Percentiles rank a stretch among this genome's conserved stretches.
phyloP scores from a whole-genome alignment of 2,888 invertebrate species.

The Eupithecia exiguata region DNA sequence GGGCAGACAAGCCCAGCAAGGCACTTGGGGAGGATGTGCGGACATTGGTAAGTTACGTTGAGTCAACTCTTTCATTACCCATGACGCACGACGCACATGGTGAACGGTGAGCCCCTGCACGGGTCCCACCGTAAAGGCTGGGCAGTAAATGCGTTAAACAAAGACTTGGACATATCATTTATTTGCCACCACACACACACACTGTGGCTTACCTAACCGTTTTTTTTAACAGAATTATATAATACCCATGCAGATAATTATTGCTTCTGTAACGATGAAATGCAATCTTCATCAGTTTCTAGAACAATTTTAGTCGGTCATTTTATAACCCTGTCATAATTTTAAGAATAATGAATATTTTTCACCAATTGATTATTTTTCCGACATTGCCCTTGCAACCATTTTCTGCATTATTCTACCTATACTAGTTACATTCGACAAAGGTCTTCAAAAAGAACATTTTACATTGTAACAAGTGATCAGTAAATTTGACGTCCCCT shows the following conservation, averaged over 20 bases:
- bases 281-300: background rate
- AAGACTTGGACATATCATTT: no score
- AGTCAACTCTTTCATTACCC: background rate
- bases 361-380: background rate
- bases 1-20: slow-evolving; percentile 95
- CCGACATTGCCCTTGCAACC: background rate
- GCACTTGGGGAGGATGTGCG: slow-evolving; percentile 94
- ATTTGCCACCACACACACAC: no score
- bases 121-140: no score
- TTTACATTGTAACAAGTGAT: background rate
- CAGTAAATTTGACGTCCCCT: no score
- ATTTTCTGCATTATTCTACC: background rate
- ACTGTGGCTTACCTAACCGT: no score
- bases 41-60: slow-evolving; percentile 90
- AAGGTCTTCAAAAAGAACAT: background rate
- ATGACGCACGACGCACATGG: no score
- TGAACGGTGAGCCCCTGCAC: no score
- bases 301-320: background rate
- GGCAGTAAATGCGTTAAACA: background rate
- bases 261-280: background rate
- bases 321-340: background rate
- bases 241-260: background rate
- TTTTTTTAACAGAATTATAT: no score
- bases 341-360: background rate
- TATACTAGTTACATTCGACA: background rate